Evolutionary conservation across 2,797 vertebrate genomes (phyloP), one percentile per base, ranked within the genome.

Genomic region (Parauchenoglanis ngamensis): DNA sequence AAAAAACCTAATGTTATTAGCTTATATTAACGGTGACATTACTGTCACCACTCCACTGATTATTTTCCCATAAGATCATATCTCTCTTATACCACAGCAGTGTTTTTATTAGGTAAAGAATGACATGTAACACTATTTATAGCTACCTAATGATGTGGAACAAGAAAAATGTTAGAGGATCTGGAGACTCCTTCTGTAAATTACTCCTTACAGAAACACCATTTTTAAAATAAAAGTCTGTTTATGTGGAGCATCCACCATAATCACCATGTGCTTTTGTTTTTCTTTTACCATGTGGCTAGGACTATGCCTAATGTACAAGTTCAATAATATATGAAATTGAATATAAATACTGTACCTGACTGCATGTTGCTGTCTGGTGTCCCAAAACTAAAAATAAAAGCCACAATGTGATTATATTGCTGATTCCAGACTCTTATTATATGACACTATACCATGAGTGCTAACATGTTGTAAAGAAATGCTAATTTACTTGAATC

Each of bases 311-410:
- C 13, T 31, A 67, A 67, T 67, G 17, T 70, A 19, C 21, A 40
- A 49, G 4, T 52, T 28, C 73, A 76, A 7, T 49, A 75, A 49
- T 12, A 28, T 28, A 10, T 54, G 25, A 0, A 44, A 6, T 25
- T 40, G 35, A 80, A 81, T 46, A 61, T 2, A 63, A 59, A 17
- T 44, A 63, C 35, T 46, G 6, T 85, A 94, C 94, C 93, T 92
- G 83, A 91, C 46, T 6, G 94, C 89, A 40, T 89, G 87, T 25
- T 85, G 61, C 75, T 91, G 85, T 76, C 91, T 90, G 12, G 87
- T 90, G 87, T 88, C 92, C 94, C 94, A 95, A 81, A 94, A 95
- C 94, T 95, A 84, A 84, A 78, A 65, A n/a, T 7, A 85, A 35
- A 67, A 35, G 17, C 13, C 35, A 73, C 11, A 3, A 54, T 57